A percentile compares a stretch with the other conserved stretches of the same genome.
Evolutionary conservation across 2,797 vertebrate genomes (phyloP).

Genomic region (Sciurus vulgaris): DNA sequence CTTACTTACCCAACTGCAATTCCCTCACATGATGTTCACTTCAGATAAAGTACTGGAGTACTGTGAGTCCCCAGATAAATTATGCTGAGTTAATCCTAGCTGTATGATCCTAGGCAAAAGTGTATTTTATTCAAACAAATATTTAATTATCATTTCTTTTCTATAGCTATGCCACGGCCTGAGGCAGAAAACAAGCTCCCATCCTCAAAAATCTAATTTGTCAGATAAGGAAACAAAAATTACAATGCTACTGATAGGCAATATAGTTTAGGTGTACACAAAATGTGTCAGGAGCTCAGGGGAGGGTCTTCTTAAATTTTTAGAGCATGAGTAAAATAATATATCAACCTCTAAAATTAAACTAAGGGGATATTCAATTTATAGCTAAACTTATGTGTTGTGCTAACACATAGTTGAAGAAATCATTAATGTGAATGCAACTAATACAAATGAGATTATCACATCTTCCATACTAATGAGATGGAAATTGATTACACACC

Average conservation of each 20-base stretch:
- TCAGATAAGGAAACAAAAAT: conserved; percentile 44
- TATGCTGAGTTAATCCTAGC: neutral
- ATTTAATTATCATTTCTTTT: conserved; percentile 50
- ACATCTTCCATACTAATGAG: conserved; percentile 32
- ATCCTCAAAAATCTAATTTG: neutral
- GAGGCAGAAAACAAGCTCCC: neutral
- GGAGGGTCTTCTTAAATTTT: neutral
- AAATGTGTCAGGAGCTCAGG: neutral
- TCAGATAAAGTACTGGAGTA: neutral
- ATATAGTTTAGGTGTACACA: neutral
- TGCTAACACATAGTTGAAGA: conserved; percentile 38
- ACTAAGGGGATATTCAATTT: neutral
- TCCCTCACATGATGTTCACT: neutral
- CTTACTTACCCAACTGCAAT: neutral
- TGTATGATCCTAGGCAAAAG: neutral
- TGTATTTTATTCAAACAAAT: conserved; percentile 24
- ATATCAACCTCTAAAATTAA: conserved; percentile 18
- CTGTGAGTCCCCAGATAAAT: neutral
- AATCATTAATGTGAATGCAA: conserved; percentile 46
- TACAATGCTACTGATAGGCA: neutral
- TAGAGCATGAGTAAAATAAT: neutral
- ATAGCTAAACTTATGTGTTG: neutral
- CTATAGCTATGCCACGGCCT: neutral
- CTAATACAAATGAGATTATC: conserved; percentile 48
- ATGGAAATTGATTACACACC: conserved; percentile 55